Conservation (phyloP, 2,888 invertebrate genomes). For the Cenopis cana region DNA sequence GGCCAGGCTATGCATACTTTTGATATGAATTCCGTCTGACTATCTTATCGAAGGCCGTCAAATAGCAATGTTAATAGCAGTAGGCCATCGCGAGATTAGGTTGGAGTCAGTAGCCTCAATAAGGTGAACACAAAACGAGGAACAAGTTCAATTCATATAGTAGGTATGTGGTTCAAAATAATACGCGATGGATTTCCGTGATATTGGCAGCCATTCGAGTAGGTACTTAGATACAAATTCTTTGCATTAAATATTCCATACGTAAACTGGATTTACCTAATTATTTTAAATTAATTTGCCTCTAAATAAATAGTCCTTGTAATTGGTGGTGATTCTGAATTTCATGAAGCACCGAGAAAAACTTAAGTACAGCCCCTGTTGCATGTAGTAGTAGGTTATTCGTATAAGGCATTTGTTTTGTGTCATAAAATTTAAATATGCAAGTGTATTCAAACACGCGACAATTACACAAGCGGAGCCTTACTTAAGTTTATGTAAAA, state of each 20-base stretch:
- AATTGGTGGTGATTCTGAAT: background rate
- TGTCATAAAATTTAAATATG: no score
- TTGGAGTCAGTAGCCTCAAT: constrained; percentile 25
- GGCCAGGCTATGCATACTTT: constrained; percentile 1
- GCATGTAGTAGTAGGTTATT: no score
- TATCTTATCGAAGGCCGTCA: constrained; percentile 37
- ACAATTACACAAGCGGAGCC: no score
- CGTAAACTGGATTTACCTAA: background rate
- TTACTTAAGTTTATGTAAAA: no score
- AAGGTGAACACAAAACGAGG: constrained; percentile 31
- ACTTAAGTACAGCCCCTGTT: no score
- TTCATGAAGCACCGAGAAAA: background rate
- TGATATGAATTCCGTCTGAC: constrained; percentile 11
- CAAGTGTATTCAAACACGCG: no score
- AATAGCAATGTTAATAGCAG: constrained; percentile 29
- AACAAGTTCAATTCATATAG: constrained; percentile 5
- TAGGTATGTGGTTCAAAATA: background rate
- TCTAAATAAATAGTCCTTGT: background rate
- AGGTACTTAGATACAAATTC: no score
- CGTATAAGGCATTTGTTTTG: no score
- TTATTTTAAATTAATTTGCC: background rate
- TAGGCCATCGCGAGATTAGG: constrained; percentile 35
- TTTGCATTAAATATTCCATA: background rate
- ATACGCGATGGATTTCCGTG: no score
- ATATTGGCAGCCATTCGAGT: no score